Percentiles rank a stretch among this genome's conserved stretches.
These are phyloP conservation scores for Cirrhinus mrigala DNA, from an alignment of 2,797 vertebrate species.

Conservation along the genomic window DNA sequence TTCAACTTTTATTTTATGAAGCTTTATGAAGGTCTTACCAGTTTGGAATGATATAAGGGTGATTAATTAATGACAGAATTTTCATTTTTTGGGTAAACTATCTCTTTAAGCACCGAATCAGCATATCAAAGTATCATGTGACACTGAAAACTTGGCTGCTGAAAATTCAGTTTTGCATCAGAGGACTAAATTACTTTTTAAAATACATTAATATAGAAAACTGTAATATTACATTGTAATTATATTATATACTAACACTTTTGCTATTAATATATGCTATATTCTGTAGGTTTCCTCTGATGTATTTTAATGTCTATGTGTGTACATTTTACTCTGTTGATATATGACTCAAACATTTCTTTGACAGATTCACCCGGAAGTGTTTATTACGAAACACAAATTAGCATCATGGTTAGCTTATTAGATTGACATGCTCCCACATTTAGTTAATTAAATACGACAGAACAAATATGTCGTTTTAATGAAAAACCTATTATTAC, in stretches of 20 bases:
- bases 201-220: not conserved
- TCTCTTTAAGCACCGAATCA: too few species aligned
- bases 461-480: not conserved
- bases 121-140: not conserved
- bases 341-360: not conserved
- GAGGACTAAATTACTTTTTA: too few species aligned
- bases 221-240: not conserved
- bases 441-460: slow-evolving; percentile 30
- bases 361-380: not conserved
- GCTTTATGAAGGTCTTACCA: too few species aligned
- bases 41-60: too few species aligned
- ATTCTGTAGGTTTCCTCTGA: not conserved
- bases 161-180: not conserved
- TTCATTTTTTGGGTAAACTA: too few species aligned
- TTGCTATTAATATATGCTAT: not conserved
- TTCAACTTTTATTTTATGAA: too few species aligned
- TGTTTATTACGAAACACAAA: not conserved
- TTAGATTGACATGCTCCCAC: not conserved
- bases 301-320: not conserved
- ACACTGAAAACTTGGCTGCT: not conserved
- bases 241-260: not conserved
- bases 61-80: too few species aligned
- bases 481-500: slow-evolving; percentile 27
- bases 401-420: not conserved
- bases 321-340: not conserved